These are phyloP conservation scores for Epicauta chinensis DNA, from an alignment of 1,140 invertebrate genomes.

Conservation along the genomic window DNA sequence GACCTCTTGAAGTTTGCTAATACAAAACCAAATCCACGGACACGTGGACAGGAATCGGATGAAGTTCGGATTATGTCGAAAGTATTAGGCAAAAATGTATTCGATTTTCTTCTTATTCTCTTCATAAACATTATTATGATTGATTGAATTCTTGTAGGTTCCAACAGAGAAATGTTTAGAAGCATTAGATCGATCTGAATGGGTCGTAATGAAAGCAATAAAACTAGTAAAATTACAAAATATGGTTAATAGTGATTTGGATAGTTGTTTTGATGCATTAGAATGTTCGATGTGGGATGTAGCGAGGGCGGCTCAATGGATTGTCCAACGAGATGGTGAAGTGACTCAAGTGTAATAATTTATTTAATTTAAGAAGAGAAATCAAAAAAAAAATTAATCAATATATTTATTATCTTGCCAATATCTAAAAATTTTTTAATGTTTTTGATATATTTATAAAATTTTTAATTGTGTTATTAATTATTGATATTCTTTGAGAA, in stretches of 20 bases:
- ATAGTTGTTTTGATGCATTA: slow-evolving; percentile 35
- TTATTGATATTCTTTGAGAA: too few species aligned
- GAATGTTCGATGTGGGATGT: slow-evolving; percentile 40
- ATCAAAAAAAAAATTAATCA: neutral
- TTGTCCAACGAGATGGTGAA: slow-evolving; percentile 41
- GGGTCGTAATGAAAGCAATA: slow-evolving; percentile 85
- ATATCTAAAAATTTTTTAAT: slow-evolving; percentile 6
- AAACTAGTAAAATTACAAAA: slow-evolving; percentile 74
- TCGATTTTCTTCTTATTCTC: too few species aligned
- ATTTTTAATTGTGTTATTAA: too few species aligned
- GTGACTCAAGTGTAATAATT: slow-evolving; percentile 35
- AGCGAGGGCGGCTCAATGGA: slow-evolving; percentile 41
- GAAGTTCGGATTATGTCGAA: slow-evolving; percentile 89
- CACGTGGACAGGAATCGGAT: slow-evolving; percentile 77
- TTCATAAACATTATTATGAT: slow-evolving; percentile 1
- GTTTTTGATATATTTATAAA: too few species aligned
- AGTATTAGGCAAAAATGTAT: slow-evolving; percentile 74
- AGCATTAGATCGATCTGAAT: slow-evolving; percentile 75
- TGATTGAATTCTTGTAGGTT: slow-evolving; percentile 49
- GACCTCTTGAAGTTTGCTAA: slow-evolving; percentile 87
- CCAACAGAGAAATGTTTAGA: slow-evolving; percentile 71
- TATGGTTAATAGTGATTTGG: slow-evolving; percentile 45
- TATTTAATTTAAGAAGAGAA: slow-evolving; percentile 2
- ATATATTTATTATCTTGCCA: slow-evolving; percentile 13
- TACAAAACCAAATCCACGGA: slow-evolving; percentile 73